Conservation (phyloP, 1,140 invertebrate species). For the Drosophila willistoni region DNA sequence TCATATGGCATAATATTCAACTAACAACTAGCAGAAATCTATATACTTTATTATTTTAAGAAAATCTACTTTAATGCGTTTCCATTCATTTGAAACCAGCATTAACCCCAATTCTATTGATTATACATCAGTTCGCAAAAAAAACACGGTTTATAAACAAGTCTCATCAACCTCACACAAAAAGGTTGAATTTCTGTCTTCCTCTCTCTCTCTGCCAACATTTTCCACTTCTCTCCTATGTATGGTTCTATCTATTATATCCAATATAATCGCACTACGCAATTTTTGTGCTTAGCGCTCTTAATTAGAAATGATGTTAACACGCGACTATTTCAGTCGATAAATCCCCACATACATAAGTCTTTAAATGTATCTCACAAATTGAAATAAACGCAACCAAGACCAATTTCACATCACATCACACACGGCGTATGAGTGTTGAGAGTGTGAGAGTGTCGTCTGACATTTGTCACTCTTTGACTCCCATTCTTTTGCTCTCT, state of each 20-base stretch:
- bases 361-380: conserved; percentile 38
- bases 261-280: conserved; percentile 8
- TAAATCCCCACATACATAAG: conserved; percentile 29
- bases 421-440: conserved; percentile 28
- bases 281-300: conserved; percentile 17
- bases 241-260: no score
- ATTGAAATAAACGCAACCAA: conserved; percentile 46
- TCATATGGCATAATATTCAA: background rate
- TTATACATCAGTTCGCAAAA: conserved; percentile 8
- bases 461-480: background rate
- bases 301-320: conserved; percentile 63
- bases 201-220: background rate
- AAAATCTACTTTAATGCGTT: conserved; percentile 2
- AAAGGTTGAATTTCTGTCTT: background rate
- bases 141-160: background rate
- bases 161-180: conserved; percentile 1
- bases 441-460: conserved; percentile 13
- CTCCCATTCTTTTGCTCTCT: conserved; percentile 10
- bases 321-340: conserved; percentile 41
- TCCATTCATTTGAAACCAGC: conserved; percentile 6
- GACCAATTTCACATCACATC: conserved; percentile 13
- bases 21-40: background rate
- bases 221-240: background rate
- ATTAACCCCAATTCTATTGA: conserved; percentile 16
- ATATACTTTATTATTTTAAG: conserved; percentile 10